phyloP scores from a whole-genome alignment of 1,140 invertebrate genomes.

The Cataglyphis hispanica region DNA sequence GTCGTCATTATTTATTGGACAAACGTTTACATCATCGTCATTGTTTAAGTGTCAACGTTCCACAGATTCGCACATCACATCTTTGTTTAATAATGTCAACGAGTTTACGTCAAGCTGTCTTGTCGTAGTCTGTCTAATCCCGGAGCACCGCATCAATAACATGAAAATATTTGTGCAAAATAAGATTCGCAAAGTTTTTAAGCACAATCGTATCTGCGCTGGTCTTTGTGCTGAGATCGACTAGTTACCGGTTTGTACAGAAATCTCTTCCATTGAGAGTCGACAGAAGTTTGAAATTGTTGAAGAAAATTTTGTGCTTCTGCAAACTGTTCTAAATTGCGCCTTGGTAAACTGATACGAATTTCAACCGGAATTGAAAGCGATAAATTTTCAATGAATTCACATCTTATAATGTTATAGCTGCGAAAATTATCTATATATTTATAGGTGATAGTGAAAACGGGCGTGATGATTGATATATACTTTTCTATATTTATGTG shows the following conservation, averaged over 20 bases:
- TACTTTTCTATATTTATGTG: neutral
- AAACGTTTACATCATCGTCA: conserved; percentile 28
- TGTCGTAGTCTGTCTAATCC: conserved; percentile 28
- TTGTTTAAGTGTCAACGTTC: conserved; percentile 40
- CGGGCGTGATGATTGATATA: neutral
- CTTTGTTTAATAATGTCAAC: neutral
- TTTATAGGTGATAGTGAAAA: neutral
- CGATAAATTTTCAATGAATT: conserved; percentile 25
- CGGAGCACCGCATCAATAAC: conserved; percentile 9
- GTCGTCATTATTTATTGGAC: conserved; percentile 53
- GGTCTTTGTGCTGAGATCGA: conserved; percentile 54
- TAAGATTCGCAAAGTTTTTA: conserved; percentile 56
- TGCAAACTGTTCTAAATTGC: neutral
- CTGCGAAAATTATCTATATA: conserved; percentile 14
- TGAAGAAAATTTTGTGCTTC: conserved; percentile 38
- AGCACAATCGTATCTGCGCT: conserved; percentile 64
- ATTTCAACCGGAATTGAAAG: neutral
- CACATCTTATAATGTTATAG: neutral
- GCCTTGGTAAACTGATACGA: neutral
- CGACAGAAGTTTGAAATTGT: conserved; percentile 46
- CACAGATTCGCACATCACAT: neutral
- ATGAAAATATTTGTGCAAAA: conserved; percentile 65
- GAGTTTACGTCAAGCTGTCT: conserved; percentile 42
- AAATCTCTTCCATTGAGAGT: neutral
- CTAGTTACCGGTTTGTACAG: conserved; percentile 35